Evolutionary conservation across 1,140 invertebrate genomes (phyloP).

Genomic region (Scaptomyza graminum): DNA sequence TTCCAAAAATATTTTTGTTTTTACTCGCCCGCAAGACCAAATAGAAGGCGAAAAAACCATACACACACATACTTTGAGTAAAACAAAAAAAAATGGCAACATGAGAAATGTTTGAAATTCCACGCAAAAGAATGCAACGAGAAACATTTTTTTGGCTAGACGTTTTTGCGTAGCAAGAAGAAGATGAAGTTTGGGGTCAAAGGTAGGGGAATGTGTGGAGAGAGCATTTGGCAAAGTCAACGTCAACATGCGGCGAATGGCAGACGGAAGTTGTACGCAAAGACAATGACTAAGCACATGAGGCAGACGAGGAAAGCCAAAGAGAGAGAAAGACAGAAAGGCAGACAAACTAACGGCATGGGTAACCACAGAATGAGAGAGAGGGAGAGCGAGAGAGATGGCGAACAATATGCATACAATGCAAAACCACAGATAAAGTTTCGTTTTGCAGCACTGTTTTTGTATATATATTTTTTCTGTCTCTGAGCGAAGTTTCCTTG

Average conservation of each 20-base stretch:
- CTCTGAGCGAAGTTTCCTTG: slow-evolving; percentile 36
- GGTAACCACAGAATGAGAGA: slow-evolving; percentile 21
- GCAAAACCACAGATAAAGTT: slow-evolving; percentile 65
- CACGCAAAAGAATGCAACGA: slow-evolving; percentile 62
- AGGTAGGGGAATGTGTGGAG: background rate
- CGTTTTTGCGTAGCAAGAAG: slow-evolving; percentile 48
- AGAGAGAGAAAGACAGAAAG: slow-evolving; percentile 5
- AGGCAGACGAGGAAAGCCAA: slow-evolving; percentile 22
- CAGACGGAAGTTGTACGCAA: slow-evolving; percentile 70
- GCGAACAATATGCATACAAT: slow-evolving; percentile 64
- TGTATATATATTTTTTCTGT: slow-evolving; percentile 20
- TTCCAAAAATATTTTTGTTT: slow-evolving; percentile 63
- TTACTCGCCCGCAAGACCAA: slow-evolving; percentile 24
- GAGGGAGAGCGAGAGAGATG: slow-evolving; percentile 13
- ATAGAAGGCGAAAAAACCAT: slow-evolving; percentile 27
- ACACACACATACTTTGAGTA: slow-evolving; percentile 5
- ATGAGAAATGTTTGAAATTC: slow-evolving; percentile 64
- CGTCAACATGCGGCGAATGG: slow-evolving; percentile 58
- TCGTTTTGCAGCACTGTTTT: slow-evolving; percentile 26
- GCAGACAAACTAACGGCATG: slow-evolving; percentile 24
- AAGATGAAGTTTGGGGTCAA: slow-evolving; percentile 19
- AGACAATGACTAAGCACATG: slow-evolving; percentile 67
- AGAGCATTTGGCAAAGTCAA: slow-evolving; percentile 51
- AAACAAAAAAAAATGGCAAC: slow-evolving; percentile 31
- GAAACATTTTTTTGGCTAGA: slow-evolving; percentile 59